Evolutionary conservation across 2,888 invertebrate species (phyloP).

Genomic region (Automeris io): DNA sequence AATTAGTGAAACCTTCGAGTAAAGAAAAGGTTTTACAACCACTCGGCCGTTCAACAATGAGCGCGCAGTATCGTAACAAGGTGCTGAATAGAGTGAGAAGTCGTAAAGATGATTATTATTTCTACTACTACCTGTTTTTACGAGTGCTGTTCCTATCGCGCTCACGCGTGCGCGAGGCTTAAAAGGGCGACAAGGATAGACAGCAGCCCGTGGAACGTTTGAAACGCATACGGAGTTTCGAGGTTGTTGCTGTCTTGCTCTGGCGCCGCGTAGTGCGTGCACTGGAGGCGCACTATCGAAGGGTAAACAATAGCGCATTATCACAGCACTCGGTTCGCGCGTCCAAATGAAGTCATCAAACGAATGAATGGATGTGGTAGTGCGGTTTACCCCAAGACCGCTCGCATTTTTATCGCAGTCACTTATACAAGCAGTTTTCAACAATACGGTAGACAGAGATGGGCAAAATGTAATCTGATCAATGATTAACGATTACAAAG

Average conservation of each 20-base stretch:
- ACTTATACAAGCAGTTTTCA: conserved; percentile 65
- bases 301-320: conserved; percentile 77
- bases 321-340: conserved; percentile 70
- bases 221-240: conserved; percentile 39
- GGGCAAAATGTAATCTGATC: no score
- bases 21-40: conserved; percentile 78
- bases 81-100: conserved; percentile 79
- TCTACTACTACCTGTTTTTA: conserved; percentile 79
- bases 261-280: conserved; percentile 65
- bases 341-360: conserved; percentile 76
- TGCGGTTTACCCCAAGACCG: conserved; percentile 62
- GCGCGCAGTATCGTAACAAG: conserved; percentile 76
- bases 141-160: conserved; percentile 57
- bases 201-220: conserved; percentile 44
- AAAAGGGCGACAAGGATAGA: conserved; percentile 48
- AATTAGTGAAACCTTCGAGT: conserved; percentile 75
- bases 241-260: conserved; percentile 51
- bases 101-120: conserved; percentile 79
- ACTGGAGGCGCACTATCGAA: conserved; percentile 72
- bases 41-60: conserved; percentile 73
- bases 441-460: conserved; percentile 8
- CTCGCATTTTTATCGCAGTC: conserved; percentile 70
- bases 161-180: conserved; percentile 31
- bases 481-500: no score
- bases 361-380: conserved; percentile 68